These are phyloP conservation scores for Tetramorium alpestre DNA, from an alignment of 1,140 invertebrate species.

Conservation along the genomic window DNA sequence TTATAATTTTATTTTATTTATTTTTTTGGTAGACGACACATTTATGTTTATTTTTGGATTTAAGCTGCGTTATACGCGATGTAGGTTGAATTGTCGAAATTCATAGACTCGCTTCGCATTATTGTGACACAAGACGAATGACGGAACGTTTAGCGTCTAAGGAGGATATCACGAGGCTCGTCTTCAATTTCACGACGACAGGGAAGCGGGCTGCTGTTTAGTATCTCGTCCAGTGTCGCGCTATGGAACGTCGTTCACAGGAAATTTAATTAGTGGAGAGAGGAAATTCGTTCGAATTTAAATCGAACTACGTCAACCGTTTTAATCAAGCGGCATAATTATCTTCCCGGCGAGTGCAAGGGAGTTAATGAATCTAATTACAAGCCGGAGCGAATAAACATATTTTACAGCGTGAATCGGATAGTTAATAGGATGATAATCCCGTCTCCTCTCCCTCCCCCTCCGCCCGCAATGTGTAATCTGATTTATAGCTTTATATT, in stretches of 20 bases:
- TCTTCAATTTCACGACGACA: conserved; percentile 28
- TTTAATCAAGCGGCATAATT: conserved; percentile 59
- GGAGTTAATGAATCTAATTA: conserved; percentile 62
- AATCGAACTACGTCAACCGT: conserved; percentile 58
- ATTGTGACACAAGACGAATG: conserved; percentile 37
- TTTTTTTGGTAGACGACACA: background rate
- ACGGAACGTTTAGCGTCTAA: conserved; percentile 16
- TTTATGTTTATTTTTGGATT: conserved; percentile 4
- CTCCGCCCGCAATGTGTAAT: background rate
- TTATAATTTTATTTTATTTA: background rate
- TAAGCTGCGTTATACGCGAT: background rate
- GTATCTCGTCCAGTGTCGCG: conserved; percentile 23
- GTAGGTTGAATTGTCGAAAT: background rate
- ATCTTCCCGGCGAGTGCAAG: conserved; percentile 49
- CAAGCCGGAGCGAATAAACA: conserved; percentile 55
- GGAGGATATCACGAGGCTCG: conserved; percentile 22
- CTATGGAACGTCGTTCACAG: conserved; percentile 12
- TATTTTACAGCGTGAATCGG: conserved; percentile 56
- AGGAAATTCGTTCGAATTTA: conserved; percentile 57
- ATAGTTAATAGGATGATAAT: conserved; percentile 67
- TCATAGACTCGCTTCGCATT: conserved; percentile 1
- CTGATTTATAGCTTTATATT: conserved; percentile 52
- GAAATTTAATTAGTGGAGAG: conserved; percentile 49
- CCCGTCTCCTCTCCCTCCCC: background rate
- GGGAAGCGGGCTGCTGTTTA: conserved; percentile 38